phyloP scores from a whole-genome alignment of 2,113 vertebrate species.

The Gracilinanus agilis region DNA sequence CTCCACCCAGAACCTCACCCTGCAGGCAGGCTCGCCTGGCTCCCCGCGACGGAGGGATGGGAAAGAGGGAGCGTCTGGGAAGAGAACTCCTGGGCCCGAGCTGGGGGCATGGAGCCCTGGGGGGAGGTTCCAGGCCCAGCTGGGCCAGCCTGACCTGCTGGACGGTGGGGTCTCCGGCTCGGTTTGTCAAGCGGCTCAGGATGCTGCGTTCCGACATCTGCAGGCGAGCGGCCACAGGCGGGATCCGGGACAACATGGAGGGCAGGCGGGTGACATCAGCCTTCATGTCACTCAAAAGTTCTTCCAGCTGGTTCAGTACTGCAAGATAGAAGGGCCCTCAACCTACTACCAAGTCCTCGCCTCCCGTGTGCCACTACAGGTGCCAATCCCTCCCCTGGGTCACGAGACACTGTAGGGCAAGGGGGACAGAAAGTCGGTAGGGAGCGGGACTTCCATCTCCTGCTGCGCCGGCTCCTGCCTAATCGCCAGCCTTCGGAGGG shows the following conservation, averaged over 20 bases:
- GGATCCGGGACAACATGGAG: conserved; percentile 97
- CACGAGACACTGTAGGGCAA: neutral
- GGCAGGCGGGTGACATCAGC: conserved; percentile 96
- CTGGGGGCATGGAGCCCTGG: neutral
- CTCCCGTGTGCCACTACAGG: neutral
- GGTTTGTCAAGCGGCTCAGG: conserved; percentile 96
- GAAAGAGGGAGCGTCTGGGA: neutral
- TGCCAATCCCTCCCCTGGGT: neutral
- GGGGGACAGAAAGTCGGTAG: neutral
- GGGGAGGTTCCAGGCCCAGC: neutral
- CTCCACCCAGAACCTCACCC: neutral
- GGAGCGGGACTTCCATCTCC: neutral
- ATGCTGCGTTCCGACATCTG: conserved; percentile 99
- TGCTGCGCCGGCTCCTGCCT: neutral
- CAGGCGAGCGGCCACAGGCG: conserved; percentile 94
- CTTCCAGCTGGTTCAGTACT: conserved; percentile 99
- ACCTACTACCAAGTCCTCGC: neutral
- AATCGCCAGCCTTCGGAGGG: neutral
- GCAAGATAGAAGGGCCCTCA: conserved; percentile 31
- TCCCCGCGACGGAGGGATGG: neutral
- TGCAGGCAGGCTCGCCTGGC: neutral
- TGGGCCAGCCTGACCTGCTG: conserved; percentile 89
- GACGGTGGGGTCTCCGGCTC: conserved; percentile 90
- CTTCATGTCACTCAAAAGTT: conserved; percentile 99
- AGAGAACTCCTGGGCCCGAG: neutral